Conservation (phyloP, 92 coral and sea anemone species). For the Siderastrea radians region DNA sequence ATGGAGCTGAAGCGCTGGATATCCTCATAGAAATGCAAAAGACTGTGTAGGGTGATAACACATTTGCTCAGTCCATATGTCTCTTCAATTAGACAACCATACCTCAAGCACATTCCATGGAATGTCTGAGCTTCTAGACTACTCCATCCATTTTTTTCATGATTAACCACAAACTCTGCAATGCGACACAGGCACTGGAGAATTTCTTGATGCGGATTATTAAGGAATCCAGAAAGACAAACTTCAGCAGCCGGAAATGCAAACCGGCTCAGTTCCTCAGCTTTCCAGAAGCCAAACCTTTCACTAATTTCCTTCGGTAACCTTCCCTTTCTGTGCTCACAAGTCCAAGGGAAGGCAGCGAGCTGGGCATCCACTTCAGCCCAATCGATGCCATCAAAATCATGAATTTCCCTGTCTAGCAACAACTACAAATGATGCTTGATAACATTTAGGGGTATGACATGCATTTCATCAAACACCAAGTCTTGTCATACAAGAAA, state of each 20-base stretch:
- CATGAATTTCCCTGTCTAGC: slow-evolving; percentile 49
- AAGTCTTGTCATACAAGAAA: slow-evolving; percentile 39
- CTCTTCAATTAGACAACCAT: slow-evolving; percentile 70
- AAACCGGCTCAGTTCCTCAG: slow-evolving; percentile 42
- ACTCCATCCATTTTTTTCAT: slow-evolving; percentile 73
- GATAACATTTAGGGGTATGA: slow-evolving; percentile 61
- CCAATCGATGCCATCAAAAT: slow-evolving; percentile 52
- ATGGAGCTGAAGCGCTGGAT: slow-evolving; percentile 34
- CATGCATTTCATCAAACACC: slow-evolving; percentile 72
- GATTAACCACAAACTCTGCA: slow-evolving; percentile 54
- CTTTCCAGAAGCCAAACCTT: slow-evolving; percentile 47
- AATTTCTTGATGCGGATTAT: neutral
- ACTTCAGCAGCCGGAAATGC: slow-evolving; percentile 71
- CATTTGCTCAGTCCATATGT: slow-evolving; percentile 46
- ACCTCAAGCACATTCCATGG: slow-evolving; percentile 62
- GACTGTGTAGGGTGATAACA: slow-evolving; percentile 50
- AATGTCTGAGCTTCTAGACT: slow-evolving; percentile 48
- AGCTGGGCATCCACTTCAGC: neutral
- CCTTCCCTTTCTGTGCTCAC: neutral
- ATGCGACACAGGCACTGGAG: slow-evolving; percentile 27
- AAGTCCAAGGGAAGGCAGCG: neutral
- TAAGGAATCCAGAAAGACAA: slow-evolving; percentile 7
- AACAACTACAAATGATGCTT: slow-evolving; percentile 53
- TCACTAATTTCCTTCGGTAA: slow-evolving; percentile 11
- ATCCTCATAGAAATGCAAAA: slow-evolving; percentile 68